These are phyloP conservation scores for Anoncus sp. DNA, from an alignment of 2,888 invertebrate genomes.

Conservation along the genomic window DNA sequence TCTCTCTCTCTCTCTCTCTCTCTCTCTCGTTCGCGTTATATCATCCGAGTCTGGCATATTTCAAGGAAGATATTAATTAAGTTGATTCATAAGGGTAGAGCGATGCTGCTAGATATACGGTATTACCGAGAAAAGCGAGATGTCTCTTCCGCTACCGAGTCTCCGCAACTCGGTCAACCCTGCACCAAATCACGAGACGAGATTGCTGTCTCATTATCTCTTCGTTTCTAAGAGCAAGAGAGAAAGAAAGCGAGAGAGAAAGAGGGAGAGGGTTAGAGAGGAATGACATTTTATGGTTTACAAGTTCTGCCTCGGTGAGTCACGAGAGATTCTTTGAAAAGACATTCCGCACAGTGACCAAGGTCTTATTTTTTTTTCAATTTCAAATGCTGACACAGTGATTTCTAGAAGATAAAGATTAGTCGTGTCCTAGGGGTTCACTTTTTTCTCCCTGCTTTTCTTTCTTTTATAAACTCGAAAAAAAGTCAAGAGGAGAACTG, in stretches of 20 bases:
- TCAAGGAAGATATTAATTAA: constrained; percentile 55
- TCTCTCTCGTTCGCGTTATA: constrained; percentile 9
- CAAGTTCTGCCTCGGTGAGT: constrained; percentile 45
- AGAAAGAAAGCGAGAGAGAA: constrained; percentile 4
- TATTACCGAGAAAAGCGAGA: constrained; percentile 25
- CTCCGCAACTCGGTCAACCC: constrained; percentile 43
- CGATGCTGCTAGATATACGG: background rate
- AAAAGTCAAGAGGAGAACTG: constrained; percentile 33
- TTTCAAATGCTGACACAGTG: too few relatives aligned
- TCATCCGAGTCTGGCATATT: constrained; percentile 42
- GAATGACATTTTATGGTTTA: constrained; percentile 75
- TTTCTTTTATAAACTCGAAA: background rate
- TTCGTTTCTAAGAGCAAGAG: constrained; percentile 1
- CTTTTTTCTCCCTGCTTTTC: background rate
- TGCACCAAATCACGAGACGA: constrained; percentile 34
- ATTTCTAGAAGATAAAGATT: constrained; percentile 37
- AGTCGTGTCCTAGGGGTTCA: constrained; percentile 16
- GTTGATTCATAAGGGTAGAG: constrained; percentile 30
- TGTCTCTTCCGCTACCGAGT: constrained; percentile 12
- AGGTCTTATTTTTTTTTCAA: background rate
- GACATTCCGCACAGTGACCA: background rate
- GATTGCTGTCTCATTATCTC: constrained; percentile 50
- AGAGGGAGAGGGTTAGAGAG: constrained; percentile 38
- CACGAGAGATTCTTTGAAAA: constrained; percentile 25
- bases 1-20: background rate